These are phyloP conservation scores for Betta splendens DNA, from an alignment of 2,797 vertebrate species.

Conservation along the genomic window DNA sequence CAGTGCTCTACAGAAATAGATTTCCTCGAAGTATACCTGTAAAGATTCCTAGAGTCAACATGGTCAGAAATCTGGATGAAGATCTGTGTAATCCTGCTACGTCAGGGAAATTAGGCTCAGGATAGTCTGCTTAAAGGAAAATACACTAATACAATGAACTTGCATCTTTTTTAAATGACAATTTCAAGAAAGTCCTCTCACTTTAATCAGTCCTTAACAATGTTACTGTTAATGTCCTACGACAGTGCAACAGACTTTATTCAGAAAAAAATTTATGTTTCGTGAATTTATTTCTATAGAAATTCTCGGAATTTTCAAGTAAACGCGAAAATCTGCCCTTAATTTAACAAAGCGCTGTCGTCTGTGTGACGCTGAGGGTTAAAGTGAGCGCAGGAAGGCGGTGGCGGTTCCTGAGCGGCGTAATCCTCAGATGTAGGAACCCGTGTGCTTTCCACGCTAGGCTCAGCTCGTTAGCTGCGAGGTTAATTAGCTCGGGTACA, in stretches of 20 bases:
- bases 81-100: conserved; percentile 48
- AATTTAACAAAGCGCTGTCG: neutral
- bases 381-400: neutral
- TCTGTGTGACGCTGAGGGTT: conserved; percentile 7
- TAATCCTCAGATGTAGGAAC: conserved; percentile 28
- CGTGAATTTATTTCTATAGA: too few relatives aligned
- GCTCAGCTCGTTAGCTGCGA: conserved; percentile 28
- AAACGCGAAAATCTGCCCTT: too few relatives aligned
- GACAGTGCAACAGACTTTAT: too few relatives aligned
- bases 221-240: too few relatives aligned
- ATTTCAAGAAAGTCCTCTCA: too few relatives aligned
- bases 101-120: conserved; percentile 40
- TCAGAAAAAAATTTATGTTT: too few relatives aligned
- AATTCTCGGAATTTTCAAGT: too few relatives aligned
- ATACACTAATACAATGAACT: neutral
- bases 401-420: neutral
- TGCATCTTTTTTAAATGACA: too few relatives aligned
- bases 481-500: conserved; percentile 22
- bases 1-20: conserved; percentile 52
- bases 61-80: conserved; percentile 4
- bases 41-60: conserved; percentile 3
- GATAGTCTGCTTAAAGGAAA: neutral
- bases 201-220: too few relatives aligned
- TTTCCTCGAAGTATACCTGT: neutral
- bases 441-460: conserved; percentile 16